These are phyloP conservation scores for Erebia aethiops DNA, from an alignment of 2,888 invertebrate genomes.

Conservation along the genomic window DNA sequence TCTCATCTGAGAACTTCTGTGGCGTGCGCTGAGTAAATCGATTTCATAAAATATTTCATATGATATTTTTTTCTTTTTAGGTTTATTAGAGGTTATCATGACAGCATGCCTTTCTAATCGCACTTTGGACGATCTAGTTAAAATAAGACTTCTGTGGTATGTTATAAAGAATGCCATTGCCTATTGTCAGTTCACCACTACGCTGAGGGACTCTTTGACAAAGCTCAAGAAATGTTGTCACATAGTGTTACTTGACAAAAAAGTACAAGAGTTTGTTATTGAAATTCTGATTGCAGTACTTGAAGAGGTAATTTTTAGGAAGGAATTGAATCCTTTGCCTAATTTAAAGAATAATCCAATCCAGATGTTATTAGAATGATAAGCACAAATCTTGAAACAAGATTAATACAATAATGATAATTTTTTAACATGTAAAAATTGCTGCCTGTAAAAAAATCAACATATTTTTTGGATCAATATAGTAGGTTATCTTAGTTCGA, in stretches of 20 bases:
- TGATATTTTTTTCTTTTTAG: conserved; percentile 47
- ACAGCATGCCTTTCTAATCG: conserved; percentile 56
- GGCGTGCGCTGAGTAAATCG: no score
- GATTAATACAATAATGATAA: no score
- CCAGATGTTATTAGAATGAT: no score
- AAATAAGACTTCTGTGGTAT: conserved; percentile 69
- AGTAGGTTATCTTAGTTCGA: no score
- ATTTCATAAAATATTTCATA: neutral
- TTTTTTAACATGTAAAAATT: no score
- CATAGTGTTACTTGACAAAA: conserved; percentile 61
- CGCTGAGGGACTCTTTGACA: conserved; percentile 61
- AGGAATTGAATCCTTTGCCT: no score
- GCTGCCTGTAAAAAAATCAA: no score
- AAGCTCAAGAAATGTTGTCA: conserved; percentile 59
- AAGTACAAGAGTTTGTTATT: conserved; percentile 67
- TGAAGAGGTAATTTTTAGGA: conserved; percentile 58
- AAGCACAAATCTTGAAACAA: no score
- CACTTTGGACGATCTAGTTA: conserved; percentile 65
- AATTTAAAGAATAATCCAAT: no score
- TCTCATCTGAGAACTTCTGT: no score
- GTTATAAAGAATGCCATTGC: conserved; percentile 71
- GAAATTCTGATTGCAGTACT: conserved; percentile 64
- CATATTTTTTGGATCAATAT: no score
- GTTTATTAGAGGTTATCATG: conserved; percentile 64
- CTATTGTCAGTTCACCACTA: conserved; percentile 65